These are phyloP conservation scores for Eidolon dupreanum DNA, from an alignment of 2,797 vertebrate species.

Conservation along the genomic window DNA sequence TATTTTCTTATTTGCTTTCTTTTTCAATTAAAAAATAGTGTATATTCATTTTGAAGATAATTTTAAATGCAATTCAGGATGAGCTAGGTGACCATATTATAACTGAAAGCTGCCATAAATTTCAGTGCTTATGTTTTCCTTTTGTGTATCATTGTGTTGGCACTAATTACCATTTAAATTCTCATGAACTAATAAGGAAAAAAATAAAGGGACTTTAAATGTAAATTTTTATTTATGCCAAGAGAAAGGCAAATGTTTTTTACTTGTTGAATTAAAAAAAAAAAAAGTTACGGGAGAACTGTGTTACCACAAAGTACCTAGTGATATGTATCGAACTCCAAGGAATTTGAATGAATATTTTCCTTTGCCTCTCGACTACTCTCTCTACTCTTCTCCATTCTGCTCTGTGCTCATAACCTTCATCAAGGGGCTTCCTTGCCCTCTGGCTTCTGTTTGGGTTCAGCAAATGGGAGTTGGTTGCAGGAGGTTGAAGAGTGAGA, in stretches of 20 bases:
- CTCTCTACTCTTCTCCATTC: neutral
- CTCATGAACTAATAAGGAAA: neutral
- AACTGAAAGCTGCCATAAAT: neutral
- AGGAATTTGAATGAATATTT: neutral
- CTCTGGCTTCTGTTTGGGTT: neutral
- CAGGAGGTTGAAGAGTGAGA: neutral
- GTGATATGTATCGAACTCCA: neutral
- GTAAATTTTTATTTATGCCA: neutral
- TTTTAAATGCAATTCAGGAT: slow-evolving; percentile 8
- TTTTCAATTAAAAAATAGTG: neutral
- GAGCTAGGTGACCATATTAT: neutral
- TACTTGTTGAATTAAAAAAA: neutral
- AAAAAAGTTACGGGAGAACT: neutral
- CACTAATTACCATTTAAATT: slow-evolving; percentile 6
- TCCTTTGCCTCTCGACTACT: neutral
- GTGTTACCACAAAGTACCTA: neutral
- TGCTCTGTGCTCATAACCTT: neutral
- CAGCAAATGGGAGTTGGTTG: neutral
- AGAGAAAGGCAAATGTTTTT: neutral
- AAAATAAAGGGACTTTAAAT: neutral
- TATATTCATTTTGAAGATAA: neutral
- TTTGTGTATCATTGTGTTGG: neutral
- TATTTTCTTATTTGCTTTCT: neutral
- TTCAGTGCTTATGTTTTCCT: neutral
- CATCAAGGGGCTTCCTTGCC: neutral